These are phyloP conservation scores for Matsumurasca onukii DNA, from an alignment of 1,140 invertebrate genomes.

Conservation along the genomic window DNA sequence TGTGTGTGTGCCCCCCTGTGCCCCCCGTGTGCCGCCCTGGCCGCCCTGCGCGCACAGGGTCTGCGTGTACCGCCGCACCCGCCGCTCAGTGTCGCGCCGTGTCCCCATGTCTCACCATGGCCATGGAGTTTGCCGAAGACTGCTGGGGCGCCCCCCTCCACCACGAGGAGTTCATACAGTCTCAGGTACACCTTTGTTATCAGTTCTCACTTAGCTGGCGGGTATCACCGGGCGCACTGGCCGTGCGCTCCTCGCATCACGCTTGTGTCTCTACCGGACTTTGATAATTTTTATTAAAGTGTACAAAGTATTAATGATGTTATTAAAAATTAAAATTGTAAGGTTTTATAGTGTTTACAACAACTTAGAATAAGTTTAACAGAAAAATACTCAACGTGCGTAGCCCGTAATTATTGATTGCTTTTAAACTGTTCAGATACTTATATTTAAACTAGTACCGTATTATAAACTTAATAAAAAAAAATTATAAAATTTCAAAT, in stretches of 20 bases:
- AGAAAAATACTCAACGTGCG: too few species aligned
- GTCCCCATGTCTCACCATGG: conserved; percentile 6
- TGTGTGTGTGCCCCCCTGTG: not conserved
- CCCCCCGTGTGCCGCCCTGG: not conserved
- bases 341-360: too few species aligned
- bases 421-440: too few species aligned
- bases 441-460: too few species aligned
- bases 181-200: not conserved
- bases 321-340: too few species aligned
- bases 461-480: too few species aligned
- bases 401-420: too few species aligned
- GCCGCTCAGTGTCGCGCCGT: conserved; percentile 7
- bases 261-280: too few species aligned
- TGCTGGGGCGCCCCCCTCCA: conserved; percentile 12
- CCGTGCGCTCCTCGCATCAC: not conserved
- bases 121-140: conserved; percentile 17
- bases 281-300: too few species aligned
- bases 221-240: not conserved
- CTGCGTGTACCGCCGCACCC: not conserved
- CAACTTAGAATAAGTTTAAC: too few species aligned
- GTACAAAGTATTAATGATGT: too few species aligned
- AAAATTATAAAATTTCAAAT: too few species aligned
- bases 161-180: conserved; percentile 1
- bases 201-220: not conserved
- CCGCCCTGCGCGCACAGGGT: not conserved